Evolutionary conservation across 2,888 invertebrate species (phyloP).

Genomic region (Allolobophora icterica): DNA sequence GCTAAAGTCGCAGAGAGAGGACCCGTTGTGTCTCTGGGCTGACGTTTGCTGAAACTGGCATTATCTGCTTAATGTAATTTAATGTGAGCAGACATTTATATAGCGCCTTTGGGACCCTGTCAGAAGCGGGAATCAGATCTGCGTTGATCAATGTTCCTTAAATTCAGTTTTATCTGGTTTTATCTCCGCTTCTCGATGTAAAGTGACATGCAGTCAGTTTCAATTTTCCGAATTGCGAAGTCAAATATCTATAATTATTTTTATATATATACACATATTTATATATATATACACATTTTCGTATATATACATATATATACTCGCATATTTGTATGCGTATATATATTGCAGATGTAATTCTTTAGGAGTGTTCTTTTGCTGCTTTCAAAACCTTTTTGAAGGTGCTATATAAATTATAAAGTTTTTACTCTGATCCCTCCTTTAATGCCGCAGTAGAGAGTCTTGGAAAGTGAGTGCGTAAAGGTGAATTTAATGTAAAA

Average conservation of each 20-base stretch:
- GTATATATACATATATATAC: not conserved
- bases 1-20: not conserved
- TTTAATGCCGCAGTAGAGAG: not conserved
- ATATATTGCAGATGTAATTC: not conserved
- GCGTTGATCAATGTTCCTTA: not conserved
- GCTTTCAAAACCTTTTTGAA: too few relatives aligned
- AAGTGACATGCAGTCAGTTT: not conserved
- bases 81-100: not conserved
- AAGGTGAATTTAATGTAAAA: not conserved
- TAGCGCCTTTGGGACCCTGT: not conserved
- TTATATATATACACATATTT: too few relatives aligned
- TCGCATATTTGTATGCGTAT: not conserved
- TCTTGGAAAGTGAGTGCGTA: too few relatives aligned
- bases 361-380: too few relatives aligned
- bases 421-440: not conserved
- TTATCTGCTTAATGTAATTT: slow-evolving; percentile 10
- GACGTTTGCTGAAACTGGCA: not conserved
- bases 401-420: too few relatives aligned
- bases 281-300: not conserved
- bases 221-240: not conserved
- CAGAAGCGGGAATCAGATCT: not conserved
- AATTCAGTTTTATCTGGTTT: not conserved
- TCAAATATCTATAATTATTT: not conserved
- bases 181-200: not conserved
- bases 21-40: not conserved